Percentiles rank a stretch among this genome's conserved stretches.
Conservation (phyloP, 2,888 invertebrate genomes). For the Thereva unica region DNA sequence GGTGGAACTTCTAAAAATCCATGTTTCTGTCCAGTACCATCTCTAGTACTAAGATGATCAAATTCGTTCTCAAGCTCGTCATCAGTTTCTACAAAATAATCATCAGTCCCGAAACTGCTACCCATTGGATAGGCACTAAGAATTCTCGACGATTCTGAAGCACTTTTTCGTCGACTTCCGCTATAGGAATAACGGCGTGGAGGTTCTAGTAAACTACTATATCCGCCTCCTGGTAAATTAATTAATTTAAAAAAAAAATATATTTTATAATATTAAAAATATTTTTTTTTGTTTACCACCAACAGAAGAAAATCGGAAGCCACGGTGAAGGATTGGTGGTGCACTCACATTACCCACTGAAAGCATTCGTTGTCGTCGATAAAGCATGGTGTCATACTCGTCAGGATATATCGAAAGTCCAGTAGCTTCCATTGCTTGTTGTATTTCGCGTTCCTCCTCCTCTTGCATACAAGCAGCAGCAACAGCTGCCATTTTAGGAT, state of each 20-base stretch:
- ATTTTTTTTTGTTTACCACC: slow-evolving; percentile 51
- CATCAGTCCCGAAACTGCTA: slow-evolving; percentile 58
- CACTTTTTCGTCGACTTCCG: slow-evolving; percentile 61
- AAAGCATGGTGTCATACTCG: slow-evolving; percentile 60
- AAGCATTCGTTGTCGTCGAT: slow-evolving; percentile 62
- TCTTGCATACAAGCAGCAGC: slow-evolving; percentile 77
- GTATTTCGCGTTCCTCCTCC: slow-evolving; percentile 74
- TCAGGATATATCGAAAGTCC: slow-evolving; percentile 60
- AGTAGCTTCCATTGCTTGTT: slow-evolving; percentile 74
- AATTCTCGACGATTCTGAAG: slow-evolving; percentile 62
- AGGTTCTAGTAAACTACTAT: slow-evolving; percentile 72
- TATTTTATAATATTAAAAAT: neutral
- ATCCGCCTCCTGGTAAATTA: slow-evolving; percentile 64
- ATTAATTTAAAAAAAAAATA: slow-evolving; percentile 41
- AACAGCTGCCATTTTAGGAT: slow-evolving; percentile 78
- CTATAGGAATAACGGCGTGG: slow-evolving; percentile 65
- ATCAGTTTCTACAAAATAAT: slow-evolving; percentile 58
- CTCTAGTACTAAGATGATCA: slow-evolving; percentile 57
- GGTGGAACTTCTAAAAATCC: slow-evolving; percentile 57
- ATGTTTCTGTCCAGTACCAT: slow-evolving; percentile 53
- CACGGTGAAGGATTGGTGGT: slow-evolving; percentile 60
- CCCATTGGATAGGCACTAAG: slow-evolving; percentile 59
- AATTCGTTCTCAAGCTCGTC: slow-evolving; percentile 59
- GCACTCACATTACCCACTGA: slow-evolving; percentile 71
- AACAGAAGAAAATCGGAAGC: slow-evolving; percentile 65